These are phyloP conservation scores for Campopleginae sp. DNA, from an alignment of 2,888 invertebrate genomes.

Conservation along the genomic window DNA sequence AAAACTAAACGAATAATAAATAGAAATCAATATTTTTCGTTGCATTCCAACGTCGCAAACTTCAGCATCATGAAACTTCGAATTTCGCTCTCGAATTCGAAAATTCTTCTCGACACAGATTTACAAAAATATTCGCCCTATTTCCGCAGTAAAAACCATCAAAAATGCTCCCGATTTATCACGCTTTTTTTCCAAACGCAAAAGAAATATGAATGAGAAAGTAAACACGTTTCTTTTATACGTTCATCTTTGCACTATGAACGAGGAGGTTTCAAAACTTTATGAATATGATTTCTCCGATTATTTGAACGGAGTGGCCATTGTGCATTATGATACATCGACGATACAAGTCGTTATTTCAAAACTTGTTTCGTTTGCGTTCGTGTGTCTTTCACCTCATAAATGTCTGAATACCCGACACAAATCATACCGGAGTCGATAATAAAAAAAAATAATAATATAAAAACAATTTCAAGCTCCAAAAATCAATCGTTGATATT, in stretches of 20 bases:
- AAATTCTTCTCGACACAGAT: too few species aligned
- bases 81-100: too few species aligned
- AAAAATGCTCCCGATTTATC: neutral
- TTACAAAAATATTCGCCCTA: too few species aligned
- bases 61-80: too few species aligned
- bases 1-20: too few species aligned
- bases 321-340: constrained; percentile 7
- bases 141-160: too few species aligned
- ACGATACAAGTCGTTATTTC: constrained; percentile 33
- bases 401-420: neutral
- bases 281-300: constrained; percentile 25
- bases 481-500: neutral
- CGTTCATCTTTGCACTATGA: neutral
- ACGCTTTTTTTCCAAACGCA: neutral
- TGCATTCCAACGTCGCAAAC: too few species aligned
- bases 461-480: neutral
- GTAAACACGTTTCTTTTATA: neutral
- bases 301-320: constrained; percentile 31
- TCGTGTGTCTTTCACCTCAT: neutral
- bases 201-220: neutral
- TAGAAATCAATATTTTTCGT: too few species aligned
- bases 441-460: too few species aligned
- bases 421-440: neutral
- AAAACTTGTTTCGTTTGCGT: neutral
- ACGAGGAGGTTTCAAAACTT: neutral